These are phyloP conservation scores for Hyles lineata DNA, from an alignment of 2,888 invertebrate species.

Conservation along the genomic window DNA sequence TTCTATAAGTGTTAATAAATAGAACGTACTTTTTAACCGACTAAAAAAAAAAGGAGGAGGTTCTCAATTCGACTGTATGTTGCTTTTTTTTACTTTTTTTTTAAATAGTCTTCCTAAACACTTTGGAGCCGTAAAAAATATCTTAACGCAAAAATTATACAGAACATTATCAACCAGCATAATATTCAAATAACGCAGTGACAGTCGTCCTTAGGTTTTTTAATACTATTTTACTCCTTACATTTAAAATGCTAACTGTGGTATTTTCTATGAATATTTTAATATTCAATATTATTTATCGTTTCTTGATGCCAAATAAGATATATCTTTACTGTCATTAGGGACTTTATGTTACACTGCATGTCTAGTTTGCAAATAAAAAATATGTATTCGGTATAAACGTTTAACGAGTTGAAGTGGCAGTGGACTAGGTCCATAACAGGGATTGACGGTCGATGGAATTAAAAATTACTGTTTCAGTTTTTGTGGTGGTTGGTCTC, in stretches of 20 bases:
- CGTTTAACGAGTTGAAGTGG: no score
- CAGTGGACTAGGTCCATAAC: no score
- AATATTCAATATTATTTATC: conserved; percentile 1
- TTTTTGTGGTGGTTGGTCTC: no score
- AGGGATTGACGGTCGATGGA: no score
- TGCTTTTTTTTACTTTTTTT: no score
- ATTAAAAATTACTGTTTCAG: no score
- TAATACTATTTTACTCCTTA: neutral
- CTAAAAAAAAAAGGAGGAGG: no score
- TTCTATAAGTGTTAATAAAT: neutral
- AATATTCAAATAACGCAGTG: conserved; percentile 29
- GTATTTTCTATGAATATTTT: conserved; percentile 28
- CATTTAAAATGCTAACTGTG: conserved; percentile 17
- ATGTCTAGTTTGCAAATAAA: no score
- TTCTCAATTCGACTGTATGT: no score
- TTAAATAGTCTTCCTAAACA: conserved; percentile 10
- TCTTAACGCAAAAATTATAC: conserved; percentile 34
- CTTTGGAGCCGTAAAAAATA: neutral
- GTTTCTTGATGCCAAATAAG: neutral
- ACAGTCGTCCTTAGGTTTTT: conserved; percentile 4
- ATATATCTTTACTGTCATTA: neutral
- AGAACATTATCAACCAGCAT: conserved; percentile 22
- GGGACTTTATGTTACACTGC: neutral
- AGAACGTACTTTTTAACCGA: no score
- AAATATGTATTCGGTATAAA: no score